Conservation (phyloP, 2,888 invertebrate genomes). For the Panopea generosa region DNA sequence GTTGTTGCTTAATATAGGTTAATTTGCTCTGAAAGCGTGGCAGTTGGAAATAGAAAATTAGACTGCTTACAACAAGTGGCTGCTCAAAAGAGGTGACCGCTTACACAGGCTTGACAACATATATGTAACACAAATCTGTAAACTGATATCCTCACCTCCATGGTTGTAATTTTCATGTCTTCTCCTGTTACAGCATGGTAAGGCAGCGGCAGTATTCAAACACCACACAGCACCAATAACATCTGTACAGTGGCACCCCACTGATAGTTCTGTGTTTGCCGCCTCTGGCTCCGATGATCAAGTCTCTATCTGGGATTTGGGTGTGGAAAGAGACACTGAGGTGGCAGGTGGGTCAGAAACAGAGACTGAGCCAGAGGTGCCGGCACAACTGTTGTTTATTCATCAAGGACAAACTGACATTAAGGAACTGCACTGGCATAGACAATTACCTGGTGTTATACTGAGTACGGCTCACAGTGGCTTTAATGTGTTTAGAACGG, state of each 20-base stretch:
- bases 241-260: conserved; percentile 98
- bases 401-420: conserved; percentile 99
- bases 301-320: conserved; percentile 97
- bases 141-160: too few species aligned
- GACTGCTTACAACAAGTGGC: too few species aligned
- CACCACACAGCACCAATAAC: conserved; percentile 97
- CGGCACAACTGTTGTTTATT: conserved; percentile 98
- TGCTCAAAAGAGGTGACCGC: too few species aligned
- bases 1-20: too few species aligned
- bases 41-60: too few species aligned
- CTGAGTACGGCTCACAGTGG: conserved; percentile 97
- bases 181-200: conserved; percentile 86
- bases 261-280: conserved; percentile 96
- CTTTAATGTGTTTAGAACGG: conserved; percentile 98
- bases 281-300: conserved; percentile 98
- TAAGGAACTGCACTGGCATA: conserved; percentile 99
- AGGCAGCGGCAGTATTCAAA: conserved; percentile 96
- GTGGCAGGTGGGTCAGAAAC: conserved; percentile 49
- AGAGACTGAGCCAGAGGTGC: conserved; percentile 86
- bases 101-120: too few species aligned
- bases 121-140: too few species aligned
- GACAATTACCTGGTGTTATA: conserved; percentile 96
- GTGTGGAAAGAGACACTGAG: conserved; percentile 81
- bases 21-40: too few species aligned
- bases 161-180: too few species aligned